These are phyloP conservation scores for Sclerodermus sp. DNA, from an alignment of 2,888 invertebrate genomes.

Conservation along the genomic window DNA sequence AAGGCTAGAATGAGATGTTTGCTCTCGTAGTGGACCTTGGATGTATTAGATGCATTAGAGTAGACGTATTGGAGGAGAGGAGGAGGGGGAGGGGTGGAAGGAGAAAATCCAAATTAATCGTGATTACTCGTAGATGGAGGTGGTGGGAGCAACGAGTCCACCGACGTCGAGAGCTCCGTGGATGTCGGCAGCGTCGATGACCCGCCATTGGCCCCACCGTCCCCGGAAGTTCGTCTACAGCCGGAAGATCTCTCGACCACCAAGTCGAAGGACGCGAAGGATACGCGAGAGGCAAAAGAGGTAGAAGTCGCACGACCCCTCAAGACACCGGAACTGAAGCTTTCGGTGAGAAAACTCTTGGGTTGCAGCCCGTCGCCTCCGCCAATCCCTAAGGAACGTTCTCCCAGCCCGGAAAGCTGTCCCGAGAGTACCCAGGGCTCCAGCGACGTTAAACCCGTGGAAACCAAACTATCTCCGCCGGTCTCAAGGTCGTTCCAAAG, in stretches of 20 bases:
- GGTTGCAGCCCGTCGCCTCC: conserved; percentile 50
- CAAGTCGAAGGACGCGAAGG: conserved; percentile 24
- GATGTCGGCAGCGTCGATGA: conserved; percentile 24
- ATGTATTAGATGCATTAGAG: no score
- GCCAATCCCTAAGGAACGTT: background rate
- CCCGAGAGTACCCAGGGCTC: background rate
- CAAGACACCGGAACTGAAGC: conserved; percentile 47
- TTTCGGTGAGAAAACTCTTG: conserved; percentile 48
- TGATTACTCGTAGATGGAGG: conserved; percentile 21
- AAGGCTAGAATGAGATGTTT: no score
- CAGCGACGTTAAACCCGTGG: background rate
- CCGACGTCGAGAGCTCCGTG: conserved; percentile 6
- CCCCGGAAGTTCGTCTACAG: conserved; percentile 44
- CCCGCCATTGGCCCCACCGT: conserved; percentile 21
- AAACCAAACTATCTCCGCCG: background rate
- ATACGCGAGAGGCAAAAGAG: conserved; percentile 11
- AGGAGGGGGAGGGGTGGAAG: no score
- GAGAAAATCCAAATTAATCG: no score
- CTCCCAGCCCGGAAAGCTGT: conserved; percentile 25
- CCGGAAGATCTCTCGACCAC: conserved; percentile 49
- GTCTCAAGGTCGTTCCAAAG: background rate
- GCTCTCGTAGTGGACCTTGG: no score
- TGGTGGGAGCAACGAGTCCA: conserved; percentile 17
- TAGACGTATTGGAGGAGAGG: no score
- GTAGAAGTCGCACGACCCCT: no score